Evolutionary conservation across 2,113 vertebrate genomes (phyloP).

Genomic region (Camelus bactrianus): DNA sequence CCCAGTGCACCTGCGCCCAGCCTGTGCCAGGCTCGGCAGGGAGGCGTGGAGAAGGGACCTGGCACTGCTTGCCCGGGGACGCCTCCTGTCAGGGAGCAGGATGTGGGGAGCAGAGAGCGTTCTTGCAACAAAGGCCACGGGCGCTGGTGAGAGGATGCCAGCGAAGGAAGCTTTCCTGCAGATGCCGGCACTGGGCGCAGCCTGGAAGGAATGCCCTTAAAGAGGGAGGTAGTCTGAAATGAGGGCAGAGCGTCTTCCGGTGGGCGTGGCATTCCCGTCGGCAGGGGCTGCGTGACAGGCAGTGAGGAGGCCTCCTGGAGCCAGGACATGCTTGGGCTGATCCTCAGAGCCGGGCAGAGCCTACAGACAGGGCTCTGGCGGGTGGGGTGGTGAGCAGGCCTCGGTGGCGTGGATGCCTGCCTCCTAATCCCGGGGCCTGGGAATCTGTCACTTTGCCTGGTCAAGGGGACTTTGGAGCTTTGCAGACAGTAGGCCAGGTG

Average conservation of each 20-base stretch:
- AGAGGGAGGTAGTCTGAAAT: neutral
- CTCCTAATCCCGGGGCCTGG: neutral
- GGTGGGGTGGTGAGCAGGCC: neutral
- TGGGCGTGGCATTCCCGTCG: no score
- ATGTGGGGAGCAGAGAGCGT: no score
- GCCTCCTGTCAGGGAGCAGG: neutral
- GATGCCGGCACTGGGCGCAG: neutral
- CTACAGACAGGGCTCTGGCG: neutral
- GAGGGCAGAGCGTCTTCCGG: neutral
- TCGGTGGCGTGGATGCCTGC: no score
- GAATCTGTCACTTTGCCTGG: neutral
- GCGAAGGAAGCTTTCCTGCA: neutral
- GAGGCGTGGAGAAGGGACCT: neutral
- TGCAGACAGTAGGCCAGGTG: neutral
- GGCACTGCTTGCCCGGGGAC: neutral
- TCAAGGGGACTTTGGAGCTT: neutral
- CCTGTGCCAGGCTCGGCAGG: neutral
- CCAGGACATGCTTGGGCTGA: neutral
- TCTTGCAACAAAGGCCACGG: neutral
- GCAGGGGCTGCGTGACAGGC: neutral
- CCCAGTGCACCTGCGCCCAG: accelerated
- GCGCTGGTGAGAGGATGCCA: neutral
- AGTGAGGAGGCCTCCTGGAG: neutral
- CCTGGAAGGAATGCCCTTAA: neutral
- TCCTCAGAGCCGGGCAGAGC: neutral